Evolutionary conservation across 2,888 invertebrate species (phyloP), one percentile per base, ranked within the genome.

Genomic region (Clostera curtula): DNA sequence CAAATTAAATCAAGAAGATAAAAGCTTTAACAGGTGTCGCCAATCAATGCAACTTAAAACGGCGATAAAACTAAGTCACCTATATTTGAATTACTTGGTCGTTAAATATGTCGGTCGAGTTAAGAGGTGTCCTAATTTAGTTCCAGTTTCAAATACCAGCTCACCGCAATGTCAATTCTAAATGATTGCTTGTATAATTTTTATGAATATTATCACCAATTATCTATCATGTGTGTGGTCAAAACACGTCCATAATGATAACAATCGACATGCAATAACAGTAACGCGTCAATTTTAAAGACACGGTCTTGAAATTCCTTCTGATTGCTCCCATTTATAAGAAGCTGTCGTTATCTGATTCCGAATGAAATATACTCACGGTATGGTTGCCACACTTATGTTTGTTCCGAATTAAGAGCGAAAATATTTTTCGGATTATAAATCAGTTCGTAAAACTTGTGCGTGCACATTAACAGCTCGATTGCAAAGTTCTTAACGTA

Each of bases 81-180:
- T n/a, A n/a, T n/a, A n/a, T n/a, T n/a, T 11, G 6, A 20, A 11
- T 20, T 19, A 11, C 19, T 6, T 11, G 19, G 2, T 11, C 5
- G 5, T 8, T 4, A 3, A 18, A 18, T 34, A 26, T 12, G 21
- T 29, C 34, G 27, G 31, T 27, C 30, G 10, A 34, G 29, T 35
- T 37, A 31, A 19, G 23, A 30, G 27, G 16, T 49, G 42, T 36
- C 24, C 34, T 25, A 45, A 44, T 41, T 36, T 29, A 33, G 31
- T 23, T 42, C 46, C 42, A 45, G 46, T 46, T 46, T 34, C 21
- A 12, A 29, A 36, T 45, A 45, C 46, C 25, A 20, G 49, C 39
- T 42, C 19, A 7, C 8, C 28, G 24, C 19, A 35, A 38, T 31
- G 39, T 33, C 34, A 49, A 36, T 32, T 23, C 16, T 32, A 40